These are phyloP conservation scores for Phrynosoma blainvillii DNA, from an alignment of 2,113 vertebrate species.

Conservation along the genomic window DNA sequence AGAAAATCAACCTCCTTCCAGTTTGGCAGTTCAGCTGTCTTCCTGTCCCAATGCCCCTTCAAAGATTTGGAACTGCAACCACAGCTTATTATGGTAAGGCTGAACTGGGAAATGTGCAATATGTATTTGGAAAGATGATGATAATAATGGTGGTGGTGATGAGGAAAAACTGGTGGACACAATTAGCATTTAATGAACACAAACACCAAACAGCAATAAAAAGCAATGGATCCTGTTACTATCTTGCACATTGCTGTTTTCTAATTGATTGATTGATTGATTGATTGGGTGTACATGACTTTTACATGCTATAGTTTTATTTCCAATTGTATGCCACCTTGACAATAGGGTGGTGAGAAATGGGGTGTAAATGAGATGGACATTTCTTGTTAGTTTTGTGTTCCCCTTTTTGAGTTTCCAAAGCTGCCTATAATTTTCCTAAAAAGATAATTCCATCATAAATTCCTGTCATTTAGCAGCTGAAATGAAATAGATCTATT, in stretches of 20 bases:
- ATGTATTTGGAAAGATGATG: neutral
- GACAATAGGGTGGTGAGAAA: neutral
- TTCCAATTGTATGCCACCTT: neutral
- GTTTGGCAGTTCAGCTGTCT: neutral
- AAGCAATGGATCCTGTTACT: neutral
- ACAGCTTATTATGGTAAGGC: neutral
- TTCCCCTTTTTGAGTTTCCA: neutral
- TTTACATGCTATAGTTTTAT: neutral
- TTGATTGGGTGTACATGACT: neutral
- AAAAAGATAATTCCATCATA: neutral
- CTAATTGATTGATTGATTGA: neutral
- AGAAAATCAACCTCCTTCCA: conserved; percentile 12
- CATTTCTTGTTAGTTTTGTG: neutral
- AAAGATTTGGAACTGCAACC: neutral
- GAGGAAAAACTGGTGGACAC: neutral
- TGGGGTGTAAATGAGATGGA: no score
- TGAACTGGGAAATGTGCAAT: neutral
- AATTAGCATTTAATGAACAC: neutral
- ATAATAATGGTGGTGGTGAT: neutral
- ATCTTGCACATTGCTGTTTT: neutral
- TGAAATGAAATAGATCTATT: neutral
- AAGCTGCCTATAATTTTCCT: neutral
- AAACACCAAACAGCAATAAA: neutral
- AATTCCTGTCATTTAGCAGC: neutral
- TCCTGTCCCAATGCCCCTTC: neutral